Evolutionary conservation across 2,888 invertebrate genomes (phyloP).

Genomic region (Lagria hirta): DNA sequence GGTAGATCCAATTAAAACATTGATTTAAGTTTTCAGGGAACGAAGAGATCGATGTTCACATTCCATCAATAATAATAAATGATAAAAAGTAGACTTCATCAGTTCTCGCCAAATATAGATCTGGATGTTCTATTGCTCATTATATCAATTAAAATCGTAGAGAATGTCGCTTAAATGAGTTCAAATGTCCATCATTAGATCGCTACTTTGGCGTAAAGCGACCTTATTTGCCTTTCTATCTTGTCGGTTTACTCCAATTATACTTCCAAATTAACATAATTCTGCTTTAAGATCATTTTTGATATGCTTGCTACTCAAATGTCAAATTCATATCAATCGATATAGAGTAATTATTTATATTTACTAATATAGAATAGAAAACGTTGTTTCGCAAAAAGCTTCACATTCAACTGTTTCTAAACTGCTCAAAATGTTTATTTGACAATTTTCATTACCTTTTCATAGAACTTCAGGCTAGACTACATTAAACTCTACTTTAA

Average conservation of each 20-base stretch:
- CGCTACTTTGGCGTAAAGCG: slow-evolving; percentile 23
- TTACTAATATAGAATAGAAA: no score
- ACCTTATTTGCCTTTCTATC: slow-evolving; percentile 32
- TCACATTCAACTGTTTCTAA: no score
- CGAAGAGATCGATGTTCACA: slow-evolving; percentile 26
- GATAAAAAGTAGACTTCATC: slow-evolving; percentile 29
- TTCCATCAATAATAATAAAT: slow-evolving; percentile 25
- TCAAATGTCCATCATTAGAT: slow-evolving; percentile 43
- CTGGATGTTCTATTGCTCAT: slow-evolving; percentile 36
- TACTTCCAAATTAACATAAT: slow-evolving; percentile 37
- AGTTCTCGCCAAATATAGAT: slow-evolving; percentile 39
- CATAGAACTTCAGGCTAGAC: no score
- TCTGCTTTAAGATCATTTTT: no score
- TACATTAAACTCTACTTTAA: no score
- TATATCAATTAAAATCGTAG: slow-evolving; percentile 41
- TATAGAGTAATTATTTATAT: no score
- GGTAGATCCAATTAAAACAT: slow-evolving; percentile 34
- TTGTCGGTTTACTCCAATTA: slow-evolving; percentile 33
- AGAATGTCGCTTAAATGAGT: slow-evolving; percentile 43
- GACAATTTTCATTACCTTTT: no score
- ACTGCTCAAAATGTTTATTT: no score
- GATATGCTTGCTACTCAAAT: no score
- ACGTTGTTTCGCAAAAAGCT: no score
- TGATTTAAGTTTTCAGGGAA: slow-evolving; percentile 28
- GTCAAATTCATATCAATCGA: no score